A percentile compares a stretch with the other conserved stretches of the same genome.
phyloP scores from a whole-genome alignment of 2,888 invertebrate species.

The Philereme vetulata region DNA sequence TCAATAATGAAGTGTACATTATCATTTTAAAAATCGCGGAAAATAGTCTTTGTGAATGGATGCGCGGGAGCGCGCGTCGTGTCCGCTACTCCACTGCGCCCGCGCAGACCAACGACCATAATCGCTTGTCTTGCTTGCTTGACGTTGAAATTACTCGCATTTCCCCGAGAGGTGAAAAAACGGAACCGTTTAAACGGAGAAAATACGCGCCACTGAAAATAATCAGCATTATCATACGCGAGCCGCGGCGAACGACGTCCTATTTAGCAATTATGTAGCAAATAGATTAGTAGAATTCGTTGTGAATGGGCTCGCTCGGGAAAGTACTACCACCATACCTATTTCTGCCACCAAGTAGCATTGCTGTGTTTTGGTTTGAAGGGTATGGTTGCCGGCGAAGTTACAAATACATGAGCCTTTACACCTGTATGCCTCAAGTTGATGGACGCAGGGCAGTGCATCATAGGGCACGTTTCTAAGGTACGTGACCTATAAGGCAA shows the following conservation, averaged over 20 bases:
- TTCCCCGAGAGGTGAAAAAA: conserved; percentile 76
- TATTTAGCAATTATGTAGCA: conserved; percentile 37
- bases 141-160: conserved; percentile 73
- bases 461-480: no score
- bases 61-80: conserved; percentile 62
- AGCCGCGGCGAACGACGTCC: conserved; percentile 49
- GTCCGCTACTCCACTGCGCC: conserved; percentile 62
- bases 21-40: conserved; percentile 48
- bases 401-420: no score
- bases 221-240: conserved; percentile 64
- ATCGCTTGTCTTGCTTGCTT: conserved; percentile 49
- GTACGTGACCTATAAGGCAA: no score
- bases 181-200: conserved; percentile 68
- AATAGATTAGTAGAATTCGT: no score
- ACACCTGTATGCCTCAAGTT: no score
- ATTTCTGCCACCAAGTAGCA: no score
- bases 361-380: no score
- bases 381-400: no score
- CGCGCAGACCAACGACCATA: conserved; percentile 55
- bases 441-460: no score
- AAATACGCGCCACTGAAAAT: conserved; percentile 72
- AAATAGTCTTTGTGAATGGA: conserved; percentile 26
- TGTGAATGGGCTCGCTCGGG: no score
- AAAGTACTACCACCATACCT: no score
- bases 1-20: conserved; percentile 60